Evolutionary conservation across 2,113 vertebrate species (phyloP).

Genomic region (Ailuropoda melanoleuca): DNA sequence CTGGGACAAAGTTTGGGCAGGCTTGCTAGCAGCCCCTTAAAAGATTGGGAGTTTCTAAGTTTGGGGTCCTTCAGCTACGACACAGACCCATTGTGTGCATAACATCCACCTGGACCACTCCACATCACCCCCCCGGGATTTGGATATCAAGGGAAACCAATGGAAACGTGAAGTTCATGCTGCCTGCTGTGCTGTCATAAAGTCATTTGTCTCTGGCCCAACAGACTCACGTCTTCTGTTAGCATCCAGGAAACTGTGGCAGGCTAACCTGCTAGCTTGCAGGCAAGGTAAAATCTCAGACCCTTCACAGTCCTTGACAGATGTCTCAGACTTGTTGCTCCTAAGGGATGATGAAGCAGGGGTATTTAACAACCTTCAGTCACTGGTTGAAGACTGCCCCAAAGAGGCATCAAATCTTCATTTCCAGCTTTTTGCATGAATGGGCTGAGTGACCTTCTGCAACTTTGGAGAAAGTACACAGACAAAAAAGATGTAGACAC

Average conservation of each 20-base stretch:
- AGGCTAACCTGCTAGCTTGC: background rate
- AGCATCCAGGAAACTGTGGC: background rate
- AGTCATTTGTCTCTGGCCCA: background rate
- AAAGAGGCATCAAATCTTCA: background rate
- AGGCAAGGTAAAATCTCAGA: background rate
- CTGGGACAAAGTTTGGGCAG: background rate
- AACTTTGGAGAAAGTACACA: background rate
- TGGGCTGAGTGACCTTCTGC: background rate
- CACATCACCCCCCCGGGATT: background rate
- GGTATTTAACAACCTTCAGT: background rate
- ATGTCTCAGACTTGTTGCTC: slow-evolving; percentile 9
- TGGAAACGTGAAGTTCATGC: background rate
- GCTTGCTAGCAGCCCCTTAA: background rate
- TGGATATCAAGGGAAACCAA: background rate
- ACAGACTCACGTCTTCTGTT: background rate
- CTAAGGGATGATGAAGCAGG: background rate
- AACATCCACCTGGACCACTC: background rate
- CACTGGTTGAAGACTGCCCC: background rate
- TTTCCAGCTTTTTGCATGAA: background rate
- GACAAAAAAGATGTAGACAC: background rate
- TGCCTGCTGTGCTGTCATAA: background rate
- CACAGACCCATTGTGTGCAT: background rate
- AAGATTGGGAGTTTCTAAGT: background rate
- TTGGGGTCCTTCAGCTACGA: background rate
- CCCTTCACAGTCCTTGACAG: background rate